phyloP scores from a whole-genome alignment of 2,797 vertebrate species.

The Halcyon leucocephala region DNA sequence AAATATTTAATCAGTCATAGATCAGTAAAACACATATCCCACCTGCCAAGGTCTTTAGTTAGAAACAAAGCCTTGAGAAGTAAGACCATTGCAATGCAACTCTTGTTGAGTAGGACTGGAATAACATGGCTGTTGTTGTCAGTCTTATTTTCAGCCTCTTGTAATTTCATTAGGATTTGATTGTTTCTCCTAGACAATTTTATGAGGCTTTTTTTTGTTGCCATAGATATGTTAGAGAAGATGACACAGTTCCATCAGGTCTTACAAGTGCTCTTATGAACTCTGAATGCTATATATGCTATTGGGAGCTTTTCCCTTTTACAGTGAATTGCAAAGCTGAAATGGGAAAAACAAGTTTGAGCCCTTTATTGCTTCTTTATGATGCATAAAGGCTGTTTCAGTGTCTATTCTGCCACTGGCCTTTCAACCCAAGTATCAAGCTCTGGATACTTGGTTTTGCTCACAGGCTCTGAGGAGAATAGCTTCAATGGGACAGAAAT shows the following conservation, averaged over 20 bases:
- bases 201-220: neutral
- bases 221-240: neutral
- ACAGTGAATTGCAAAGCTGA: neutral
- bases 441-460: neutral
- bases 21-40: neutral
- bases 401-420: neutral
- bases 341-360: neutral
- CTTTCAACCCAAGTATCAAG: neutral
- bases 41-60: neutral
- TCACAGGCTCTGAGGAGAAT: neutral
- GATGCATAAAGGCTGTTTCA: neutral
- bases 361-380: constrained; percentile 5
- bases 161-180: constrained; percentile 13
- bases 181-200: neutral
- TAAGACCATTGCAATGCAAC: neutral
- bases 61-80: neutral
- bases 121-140: neutral
- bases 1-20: neutral
- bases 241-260: neutral
- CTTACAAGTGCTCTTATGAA: neutral
- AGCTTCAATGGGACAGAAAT: neutral
- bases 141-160: neutral
- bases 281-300: neutral
- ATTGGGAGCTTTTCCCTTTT: neutral
- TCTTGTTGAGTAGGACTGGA: neutral